Percentiles rank a stretch among this genome's conserved stretches.
These are phyloP conservation scores for Mohoua ochrocephala DNA, from an alignment of 2,113 vertebrate genomes.

Conservation along the genomic window DNA sequence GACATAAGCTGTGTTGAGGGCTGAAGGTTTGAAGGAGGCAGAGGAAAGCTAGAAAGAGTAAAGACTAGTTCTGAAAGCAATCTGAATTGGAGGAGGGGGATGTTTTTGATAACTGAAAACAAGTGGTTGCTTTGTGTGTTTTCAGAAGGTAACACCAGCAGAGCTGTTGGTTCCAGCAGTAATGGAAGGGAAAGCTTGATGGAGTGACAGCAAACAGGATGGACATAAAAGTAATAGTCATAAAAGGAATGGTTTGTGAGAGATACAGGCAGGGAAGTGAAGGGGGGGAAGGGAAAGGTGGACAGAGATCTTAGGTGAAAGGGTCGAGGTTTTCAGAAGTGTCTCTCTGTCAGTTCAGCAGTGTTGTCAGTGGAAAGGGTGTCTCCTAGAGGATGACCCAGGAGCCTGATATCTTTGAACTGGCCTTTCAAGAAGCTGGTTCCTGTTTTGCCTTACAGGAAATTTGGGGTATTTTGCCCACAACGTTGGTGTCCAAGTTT, in stretches of 20 bases:
- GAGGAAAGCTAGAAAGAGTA: not conserved
- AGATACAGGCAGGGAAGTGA: not conserved
- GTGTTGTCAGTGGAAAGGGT: not conserved
- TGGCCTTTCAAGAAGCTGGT: not conserved
- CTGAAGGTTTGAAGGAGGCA: not conserved
- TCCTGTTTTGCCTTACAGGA: not conserved
- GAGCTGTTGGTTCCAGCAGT: not conserved
- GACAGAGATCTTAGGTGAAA: not conserved
- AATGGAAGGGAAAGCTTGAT: not conserved
- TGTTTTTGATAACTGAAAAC: not conserved
- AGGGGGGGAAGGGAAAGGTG: not conserved
- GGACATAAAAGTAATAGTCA: not conserved
- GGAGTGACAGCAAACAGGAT: not conserved
- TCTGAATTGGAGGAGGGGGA: not conserved
- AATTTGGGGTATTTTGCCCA: not conserved
- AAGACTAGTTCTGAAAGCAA: not conserved
- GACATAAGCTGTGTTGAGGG: not conserved
- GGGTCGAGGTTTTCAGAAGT: not conserved
- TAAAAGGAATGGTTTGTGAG: not conserved
- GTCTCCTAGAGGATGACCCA: not conserved
- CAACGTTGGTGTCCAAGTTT: fast-evolving
- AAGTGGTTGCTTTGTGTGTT: not conserved
- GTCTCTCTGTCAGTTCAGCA: not conserved
- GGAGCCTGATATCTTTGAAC: not conserved
- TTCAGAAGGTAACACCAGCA: not conserved